phyloP scores from a whole-genome alignment of 2,888 invertebrate genomes.

The Agonopterix arenella region DNA sequence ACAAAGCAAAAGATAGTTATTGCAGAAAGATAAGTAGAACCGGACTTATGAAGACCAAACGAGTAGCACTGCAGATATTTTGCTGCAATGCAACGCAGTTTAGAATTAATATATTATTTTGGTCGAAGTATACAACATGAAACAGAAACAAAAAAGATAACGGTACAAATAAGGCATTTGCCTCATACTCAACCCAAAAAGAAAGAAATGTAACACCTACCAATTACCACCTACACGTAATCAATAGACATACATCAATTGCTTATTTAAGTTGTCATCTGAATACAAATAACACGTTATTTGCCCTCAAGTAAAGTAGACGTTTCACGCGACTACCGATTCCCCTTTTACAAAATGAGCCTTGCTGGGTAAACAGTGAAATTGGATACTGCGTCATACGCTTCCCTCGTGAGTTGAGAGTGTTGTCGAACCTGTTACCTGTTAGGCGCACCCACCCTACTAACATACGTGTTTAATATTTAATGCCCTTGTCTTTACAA shows the following conservation, averaged over 20 bases:
- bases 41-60: too few relatives aligned
- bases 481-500: too few relatives aligned
- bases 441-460: slow-evolving; percentile 6
- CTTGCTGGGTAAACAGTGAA: slow-evolving; percentile 36
- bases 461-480: too few relatives aligned
- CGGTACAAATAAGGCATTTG: neutral
- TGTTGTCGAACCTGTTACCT: slow-evolving; percentile 5
- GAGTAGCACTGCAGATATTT: too few relatives aligned
- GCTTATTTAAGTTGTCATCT: neutral
- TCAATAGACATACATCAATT: neutral
- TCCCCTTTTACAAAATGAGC: slow-evolving; percentile 35
- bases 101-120: too few relatives aligned
- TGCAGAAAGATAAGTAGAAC: too few relatives aligned
- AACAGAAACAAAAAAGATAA: too few relatives aligned
- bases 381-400: slow-evolving; percentile 34
- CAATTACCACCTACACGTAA: too few relatives aligned
- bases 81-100: too few relatives aligned
- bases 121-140: too few relatives aligned
- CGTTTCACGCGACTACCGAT: slow-evolving; percentile 29
- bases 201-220: neutral
- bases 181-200: neutral
- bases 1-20: too few relatives aligned
- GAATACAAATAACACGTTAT: slow-evolving; percentile 10
- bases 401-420: slow-evolving; percentile 14
- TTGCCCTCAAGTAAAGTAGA: slow-evolving; percentile 20